Base-by-base conservation (phyloP, 2,797 vertebrate species). In the Sardinella longiceps region DNA sequence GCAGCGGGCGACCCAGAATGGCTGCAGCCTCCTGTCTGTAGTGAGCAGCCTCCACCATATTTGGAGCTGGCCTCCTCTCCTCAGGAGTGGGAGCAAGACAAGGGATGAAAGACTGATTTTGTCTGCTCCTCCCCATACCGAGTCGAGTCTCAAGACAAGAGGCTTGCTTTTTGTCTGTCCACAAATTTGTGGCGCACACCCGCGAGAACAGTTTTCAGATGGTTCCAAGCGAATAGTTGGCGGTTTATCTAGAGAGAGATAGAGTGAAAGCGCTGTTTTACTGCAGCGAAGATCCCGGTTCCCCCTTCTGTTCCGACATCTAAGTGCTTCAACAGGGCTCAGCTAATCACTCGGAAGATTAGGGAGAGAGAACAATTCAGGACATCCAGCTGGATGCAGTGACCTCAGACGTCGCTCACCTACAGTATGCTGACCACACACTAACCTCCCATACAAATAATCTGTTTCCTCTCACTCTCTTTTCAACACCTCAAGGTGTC, bases 121-220 rank as follows among this genome's bases (percentile, higher is more conserved):
- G 70, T 77, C 70, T n/a, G 70, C 37, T 77, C 70, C 18, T 43
- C 14, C 20, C 70, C 28, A 15, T 43, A 18, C 37, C 70, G n/a
- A 39, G 70, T 37, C 18, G 18, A 43, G 33, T 18, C 37, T 18
- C 37, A 5, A 39, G 70, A 77, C 70, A 39, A 77, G 63, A 33
- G 70, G 70, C 70, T 77, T 77, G 70, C 28, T 33, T 77, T 70
- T 77, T 39, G 70, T 77, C 70, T 77, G 70, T 43, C 23, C 70
- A n/a, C 70, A 77, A 77, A 77, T 43, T 23, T 43, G 70, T 77
- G 33, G 30, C 66, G 33, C 25, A 18, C 4, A 1, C 30, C 66
- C 66, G 30, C 18, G 12, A 74, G 28, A 74, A 74, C 30, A 28
- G 66, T 74, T 74, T 74, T 74, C 66, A 43, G 20, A 39, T 5